A percentile compares a stretch with the other conserved stretches of the same genome.
Evolutionary conservation across 2,113 vertebrate genomes (phyloP).

Genomic region (Ctenodactylus gundi): DNA sequence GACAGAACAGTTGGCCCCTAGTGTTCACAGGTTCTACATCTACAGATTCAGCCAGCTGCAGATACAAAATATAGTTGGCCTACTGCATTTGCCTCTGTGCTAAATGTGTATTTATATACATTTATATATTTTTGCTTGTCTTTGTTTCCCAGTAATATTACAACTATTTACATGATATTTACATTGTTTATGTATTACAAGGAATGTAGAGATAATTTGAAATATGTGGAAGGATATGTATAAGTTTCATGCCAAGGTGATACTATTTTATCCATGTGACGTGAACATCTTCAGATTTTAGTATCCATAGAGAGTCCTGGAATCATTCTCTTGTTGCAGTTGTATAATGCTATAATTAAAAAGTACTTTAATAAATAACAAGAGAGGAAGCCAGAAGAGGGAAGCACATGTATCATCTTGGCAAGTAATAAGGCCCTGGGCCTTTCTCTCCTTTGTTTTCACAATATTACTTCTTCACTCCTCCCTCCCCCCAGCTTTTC

Average conservation of each 20-base stretch:
- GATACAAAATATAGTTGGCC: not conserved
- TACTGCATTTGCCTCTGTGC: not conserved
- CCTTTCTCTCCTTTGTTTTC: not conserved
- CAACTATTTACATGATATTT: not conserved
- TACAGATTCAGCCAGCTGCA: not conserved
- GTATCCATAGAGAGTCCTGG: not conserved
- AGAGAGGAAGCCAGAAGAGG: not conserved
- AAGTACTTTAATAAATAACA: conserved; percentile 16
- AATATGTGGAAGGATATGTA: not conserved
- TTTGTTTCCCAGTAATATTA: not conserved
- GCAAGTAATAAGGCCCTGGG: not conserved
- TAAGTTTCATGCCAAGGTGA: not conserved
- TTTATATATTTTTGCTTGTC: not conserved
- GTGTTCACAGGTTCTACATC: not conserved
- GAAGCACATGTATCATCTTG: not conserved
- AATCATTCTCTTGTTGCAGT: not conserved
- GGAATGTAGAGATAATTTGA: not conserved
- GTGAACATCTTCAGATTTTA: not conserved
- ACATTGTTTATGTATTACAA: not conserved
- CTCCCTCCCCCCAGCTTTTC: not conserved
- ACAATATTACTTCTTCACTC: not conserved
- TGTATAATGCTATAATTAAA: conserved; percentile 16
- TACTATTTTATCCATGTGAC: not conserved
- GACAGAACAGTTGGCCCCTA: not conserved
- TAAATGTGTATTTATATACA: not conserved